These are phyloP conservation scores for Hyposmocoma kahamanoa DNA, from an alignment of 1,140 invertebrate species.

Conservation along the genomic window DNA sequence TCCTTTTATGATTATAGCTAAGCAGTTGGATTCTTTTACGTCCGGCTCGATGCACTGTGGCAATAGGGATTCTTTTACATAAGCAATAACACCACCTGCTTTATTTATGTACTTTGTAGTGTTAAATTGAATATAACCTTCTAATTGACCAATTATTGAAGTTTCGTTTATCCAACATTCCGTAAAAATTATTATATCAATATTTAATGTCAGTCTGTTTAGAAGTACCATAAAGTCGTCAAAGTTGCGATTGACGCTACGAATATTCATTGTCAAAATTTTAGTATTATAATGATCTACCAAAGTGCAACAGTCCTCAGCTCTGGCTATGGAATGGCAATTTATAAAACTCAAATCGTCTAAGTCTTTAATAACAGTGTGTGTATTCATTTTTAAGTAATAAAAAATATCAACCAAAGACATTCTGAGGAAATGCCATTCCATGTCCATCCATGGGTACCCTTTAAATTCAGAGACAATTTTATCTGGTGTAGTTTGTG, in stretches of 20 bases:
- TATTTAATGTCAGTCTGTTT: neutral
- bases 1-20: neutral
- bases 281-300: conserved; percentile 2
- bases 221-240: conserved; percentile 1
- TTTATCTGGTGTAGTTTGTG: too few species aligned
- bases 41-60: neutral
- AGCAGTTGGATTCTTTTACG: neutral
- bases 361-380: too few species aligned
- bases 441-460: too few species aligned
- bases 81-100: conserved; percentile 3
- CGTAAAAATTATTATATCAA: conserved; percentile 7
- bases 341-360: too few species aligned
- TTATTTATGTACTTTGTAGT: conserved; percentile 1
- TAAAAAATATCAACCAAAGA: too few species aligned
- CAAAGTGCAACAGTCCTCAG: too few species aligned
- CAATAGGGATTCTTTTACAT: neutral
- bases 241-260: conserved; percentile 8
- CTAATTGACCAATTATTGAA: neutral
- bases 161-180: conserved; percentile 5
- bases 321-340: too few species aligned
- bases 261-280: conserved; percentile 5
- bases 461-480: too few species aligned
- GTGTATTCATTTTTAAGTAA: too few species aligned
- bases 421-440: too few species aligned
- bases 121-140: neutral